These are phyloP conservation scores for Tachypleus tridentatus DNA, from an alignment of 1,140 invertebrate species.

Conservation along the genomic window DNA sequence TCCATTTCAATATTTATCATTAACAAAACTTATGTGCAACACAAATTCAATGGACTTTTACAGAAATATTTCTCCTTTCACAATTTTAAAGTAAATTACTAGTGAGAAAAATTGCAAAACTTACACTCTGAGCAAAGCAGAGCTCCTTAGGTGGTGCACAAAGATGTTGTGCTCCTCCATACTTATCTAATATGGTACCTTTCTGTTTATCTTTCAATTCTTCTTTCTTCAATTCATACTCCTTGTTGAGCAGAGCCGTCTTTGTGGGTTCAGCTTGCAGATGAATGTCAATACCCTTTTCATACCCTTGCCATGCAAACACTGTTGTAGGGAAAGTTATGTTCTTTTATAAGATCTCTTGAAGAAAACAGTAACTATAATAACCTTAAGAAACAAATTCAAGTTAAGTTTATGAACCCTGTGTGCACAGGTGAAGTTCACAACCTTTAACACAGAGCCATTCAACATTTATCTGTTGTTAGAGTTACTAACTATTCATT, in stretches of 20 bases:
- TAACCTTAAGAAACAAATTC: too few relatives aligned
- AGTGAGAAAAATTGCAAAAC: conserved; percentile 7
- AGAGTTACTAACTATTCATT: too few relatives aligned
- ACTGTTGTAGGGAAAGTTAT: conserved; percentile 35
- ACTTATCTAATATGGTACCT: conserved; percentile 64
- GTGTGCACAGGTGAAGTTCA: too few relatives aligned
- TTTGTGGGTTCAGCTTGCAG: conserved; percentile 95
- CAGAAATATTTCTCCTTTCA: too few relatives aligned
- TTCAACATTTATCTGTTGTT: too few relatives aligned
- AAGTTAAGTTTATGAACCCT: too few relatives aligned
- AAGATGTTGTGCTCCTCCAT: conserved; percentile 86
- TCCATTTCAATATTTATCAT: conserved; percentile 3
- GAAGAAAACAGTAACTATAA: too few relatives aligned
- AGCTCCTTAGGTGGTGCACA: conserved; percentile 70
- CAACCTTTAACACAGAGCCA: too few relatives aligned
- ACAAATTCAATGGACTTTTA: too few relatives aligned
- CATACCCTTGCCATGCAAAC: conserved; percentile 96
- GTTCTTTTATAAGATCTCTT: too few relatives aligned
- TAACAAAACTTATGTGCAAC: not conserved
- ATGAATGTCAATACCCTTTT: conserved; percentile 89
- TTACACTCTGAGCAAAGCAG: conserved; percentile 72
- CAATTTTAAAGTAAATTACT: too few relatives aligned
- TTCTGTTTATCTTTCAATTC: conserved; percentile 65
- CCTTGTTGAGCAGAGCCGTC: conserved; percentile 76
- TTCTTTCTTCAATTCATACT: conserved; percentile 80